A percentile compares a stretch with the other conserved stretches of the same genome.
Evolutionary conservation across 2,888 invertebrate genomes (phyloP).

Genomic region (Neocrepidodera transversa): DNA sequence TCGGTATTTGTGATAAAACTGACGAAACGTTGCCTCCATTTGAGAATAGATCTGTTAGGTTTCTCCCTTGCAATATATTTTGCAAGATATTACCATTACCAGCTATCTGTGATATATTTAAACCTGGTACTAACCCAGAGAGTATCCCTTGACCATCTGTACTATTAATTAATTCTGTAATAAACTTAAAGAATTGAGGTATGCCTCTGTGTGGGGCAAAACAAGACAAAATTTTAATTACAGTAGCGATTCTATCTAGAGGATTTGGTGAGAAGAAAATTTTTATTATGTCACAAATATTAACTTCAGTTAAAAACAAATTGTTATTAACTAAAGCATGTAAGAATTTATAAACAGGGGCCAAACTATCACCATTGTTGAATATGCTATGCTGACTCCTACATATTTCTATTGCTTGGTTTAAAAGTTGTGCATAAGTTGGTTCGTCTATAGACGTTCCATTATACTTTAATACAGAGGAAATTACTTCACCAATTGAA

Average conservation of each 20-base stretch:
- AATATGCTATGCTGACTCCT: slow-evolving; percentile 11
- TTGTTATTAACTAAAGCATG: slow-evolving; percentile 17
- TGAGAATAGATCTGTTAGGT: slow-evolving; percentile 2
- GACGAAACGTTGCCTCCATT: slow-evolving; percentile 1
- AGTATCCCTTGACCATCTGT: not conserved
- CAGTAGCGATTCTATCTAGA: not conserved
- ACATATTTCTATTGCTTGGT: slow-evolving; percentile 12
- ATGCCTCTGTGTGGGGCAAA: slow-evolving; percentile 14
- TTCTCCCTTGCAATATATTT: slow-evolving; percentile 10
- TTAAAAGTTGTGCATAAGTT: slow-evolving; percentile 7
- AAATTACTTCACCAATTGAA: slow-evolving; percentile 7
- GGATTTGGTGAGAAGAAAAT: slow-evolving; percentile 23
- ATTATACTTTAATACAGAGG: slow-evolving; percentile 22
- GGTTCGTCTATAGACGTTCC: slow-evolving; percentile 5
- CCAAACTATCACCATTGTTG: slow-evolving; percentile 1
- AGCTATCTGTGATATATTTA: slow-evolving; percentile 1
- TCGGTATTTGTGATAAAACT: slow-evolving; percentile 15
- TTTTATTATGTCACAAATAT: slow-evolving; percentile 24
- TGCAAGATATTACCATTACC: slow-evolving; percentile 8
- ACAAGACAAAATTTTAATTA: slow-evolving; percentile 10
- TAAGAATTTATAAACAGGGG: not conserved
- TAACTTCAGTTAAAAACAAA: slow-evolving; percentile 18
- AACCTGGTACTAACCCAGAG: slow-evolving; percentile 10
- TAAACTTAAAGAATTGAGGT: slow-evolving; percentile 17
- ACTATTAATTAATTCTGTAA: not conserved